Percentiles rank a stretch among this genome's conserved stretches.
Conservation (phyloP, 2,797 vertebrate genomes). For the Centropyge bicolor region DNA sequence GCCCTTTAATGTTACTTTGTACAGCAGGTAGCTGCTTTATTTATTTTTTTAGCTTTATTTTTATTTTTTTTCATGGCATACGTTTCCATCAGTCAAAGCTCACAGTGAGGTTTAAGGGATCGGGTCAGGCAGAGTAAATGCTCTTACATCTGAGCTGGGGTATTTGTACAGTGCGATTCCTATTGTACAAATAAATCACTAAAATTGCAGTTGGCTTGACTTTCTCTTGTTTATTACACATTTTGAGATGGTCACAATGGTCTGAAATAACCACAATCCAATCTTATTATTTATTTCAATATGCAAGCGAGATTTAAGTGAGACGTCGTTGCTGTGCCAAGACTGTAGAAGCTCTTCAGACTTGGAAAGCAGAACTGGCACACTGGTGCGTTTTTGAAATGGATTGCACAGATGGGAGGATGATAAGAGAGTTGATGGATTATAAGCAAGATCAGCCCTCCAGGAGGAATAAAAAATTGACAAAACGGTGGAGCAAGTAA, state of each 20-base stretch:
- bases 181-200: constrained; percentile 89
- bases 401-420: constrained; percentile 66
- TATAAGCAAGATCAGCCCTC: not conserved
- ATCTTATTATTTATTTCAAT: constrained; percentile 13
- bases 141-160: constrained; percentile 72
- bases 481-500: not conserved
- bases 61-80: constrained; percentile 25
- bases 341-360: constrained; percentile 20
- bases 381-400: constrained; percentile 19
- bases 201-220: constrained; percentile 71
- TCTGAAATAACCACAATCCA: not conserved
- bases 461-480: not conserved
- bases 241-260: not conserved
- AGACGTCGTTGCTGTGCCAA: constrained; percentile 40
- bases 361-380: constrained; percentile 56
- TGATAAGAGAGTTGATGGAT: constrained; percentile 14
- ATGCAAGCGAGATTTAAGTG: constrained; percentile 18
- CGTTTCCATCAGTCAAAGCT: constrained; percentile 63
- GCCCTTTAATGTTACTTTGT: constrained; percentile 57
- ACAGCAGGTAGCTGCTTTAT: constrained; percentile 63
- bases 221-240: constrained; percentile 36
- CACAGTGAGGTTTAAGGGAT: constrained; percentile 75
- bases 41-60: constrained; percentile 59
- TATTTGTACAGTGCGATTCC: constrained; percentile 80
- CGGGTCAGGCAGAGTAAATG: constrained; percentile 68